Base-by-base conservation (phyloP, 1,140 invertebrate species). In the Drosophila prosaltans region DNA sequence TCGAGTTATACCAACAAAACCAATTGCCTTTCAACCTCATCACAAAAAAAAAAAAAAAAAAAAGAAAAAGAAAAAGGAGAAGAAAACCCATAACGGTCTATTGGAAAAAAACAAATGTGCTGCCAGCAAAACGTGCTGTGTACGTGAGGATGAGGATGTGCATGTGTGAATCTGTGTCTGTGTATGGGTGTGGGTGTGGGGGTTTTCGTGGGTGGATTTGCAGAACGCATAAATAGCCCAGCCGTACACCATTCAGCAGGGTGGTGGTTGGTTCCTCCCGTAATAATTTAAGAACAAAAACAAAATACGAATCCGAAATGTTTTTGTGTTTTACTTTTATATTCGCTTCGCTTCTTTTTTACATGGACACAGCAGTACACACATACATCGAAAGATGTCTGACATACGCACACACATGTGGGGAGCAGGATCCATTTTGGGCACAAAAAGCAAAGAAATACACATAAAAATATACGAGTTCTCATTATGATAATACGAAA, bases 401-500 rank as follows among this genome's bases (percentile, higher is more conserved):
- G 68, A 69, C 66, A 80, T 30, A 30, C 4, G 28, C 4, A 30
- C 28, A 30, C 28, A 30, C 28, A 30, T 30, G 54, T 9, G 59
- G 58, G 67, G 72, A 57, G 55, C 68, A 41, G 55, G 30, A 66
- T 62, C 66, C 60, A 39, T 74, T 45, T 60, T 69, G 67, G 72
- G 67, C 74, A 68, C 80, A 88, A 89, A 89, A 89, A 88, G 84
- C 80, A 83, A 59, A 88, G 84, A 88, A 74, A 83, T 80, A 80
- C 83, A 72, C 88, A 90, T 90, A 90, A 90, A 90, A 90, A 90
- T 90, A 90, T 90, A 90, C 88, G 84, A 90, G 80, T 76, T 65
- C 86, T 84, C 88, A 91, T 91, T 91, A 91, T 91, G 83, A 91
- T 91, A 91, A 91, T 91, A 89, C 89, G 89, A 90, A 88, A 91